Base-by-base conservation (phyloP, 1,140 invertebrate genomes). In the Neotoxoptera formosana region DNA sequence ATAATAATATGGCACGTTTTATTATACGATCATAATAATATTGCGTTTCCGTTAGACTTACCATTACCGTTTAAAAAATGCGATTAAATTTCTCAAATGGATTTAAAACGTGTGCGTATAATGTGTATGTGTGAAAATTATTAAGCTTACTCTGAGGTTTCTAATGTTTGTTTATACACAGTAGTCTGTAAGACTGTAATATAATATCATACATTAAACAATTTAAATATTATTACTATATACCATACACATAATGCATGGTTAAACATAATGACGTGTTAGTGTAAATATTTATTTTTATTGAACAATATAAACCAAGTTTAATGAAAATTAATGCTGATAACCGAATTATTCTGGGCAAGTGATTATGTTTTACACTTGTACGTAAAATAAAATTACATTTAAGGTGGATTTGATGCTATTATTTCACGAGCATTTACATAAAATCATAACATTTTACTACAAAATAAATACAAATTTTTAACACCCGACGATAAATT, bases 281-380 rank as follows among this genome's bases (percentile, higher is more conserved):
- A 76, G 9, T 67, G 56, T 60, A 60, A 76, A 76, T 76, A 76
- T 76, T 76, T 76, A 76, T 76, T 76, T 76, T 76, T 76, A 76
- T 76, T 76, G 60, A 76, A 76, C 60, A 76, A 76, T 76, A 76
- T 76, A 34, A 76, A 76, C 60, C 3, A 20, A 76, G 30, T 76
- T 76, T 30, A 76, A 14, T 76, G 4, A 76, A 76, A 76, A 76
- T 76, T n/a, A 76, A 76, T 76, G 60, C n/a, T 34, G 60, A 76
- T 76, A 14, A 67, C 30, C 8, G 25, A 60, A 60, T 11, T 60
- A n/a, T 30, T n/a, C 11, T 11, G 60, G 14, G 30, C 30, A 2
- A 67, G 25, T 9, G 11, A 67, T 41, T 41, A 4, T 67, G 3
- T 76, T 76, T n/a, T n/a, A 76, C 9, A 67, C 25, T 67, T 67